These are phyloP conservation scores for Agrilus biguttatus DNA, from an alignment of 2,888 invertebrate genomes.

Conservation along the genomic window DNA sequence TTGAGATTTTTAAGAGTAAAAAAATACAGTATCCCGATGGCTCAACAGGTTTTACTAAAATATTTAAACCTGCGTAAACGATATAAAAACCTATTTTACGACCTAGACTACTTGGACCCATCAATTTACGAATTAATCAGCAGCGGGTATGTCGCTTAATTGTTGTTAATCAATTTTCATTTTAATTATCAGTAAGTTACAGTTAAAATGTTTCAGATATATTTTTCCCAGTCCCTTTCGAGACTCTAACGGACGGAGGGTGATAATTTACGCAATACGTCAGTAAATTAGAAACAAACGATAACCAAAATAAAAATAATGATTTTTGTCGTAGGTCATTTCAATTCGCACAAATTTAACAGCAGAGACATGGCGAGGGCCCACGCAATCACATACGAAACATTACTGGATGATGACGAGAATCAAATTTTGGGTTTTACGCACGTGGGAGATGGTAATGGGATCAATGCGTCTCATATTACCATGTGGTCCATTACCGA, in stretches of 20 bases:
- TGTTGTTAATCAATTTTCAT: neutral
- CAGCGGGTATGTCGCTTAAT: slow-evolving; percentile 38
- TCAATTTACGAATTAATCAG: slow-evolving; percentile 48
- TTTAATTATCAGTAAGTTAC: neutral
- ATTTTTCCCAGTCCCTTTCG: slow-evolving; percentile 60
- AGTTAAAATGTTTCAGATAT: slow-evolving; percentile 37
- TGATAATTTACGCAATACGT: slow-evolving; percentile 37
- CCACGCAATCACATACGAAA: slow-evolving; percentile 58
- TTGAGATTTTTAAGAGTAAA: slow-evolving; percentile 61
- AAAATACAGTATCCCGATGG: slow-evolving; percentile 66
- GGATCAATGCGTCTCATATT: slow-evolving; percentile 46
- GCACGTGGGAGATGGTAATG: slow-evolving; percentile 55
- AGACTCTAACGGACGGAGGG: slow-evolving; percentile 57
- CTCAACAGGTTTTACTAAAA: slow-evolving; percentile 62
- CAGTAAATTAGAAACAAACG: neutral
- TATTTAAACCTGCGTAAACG: slow-evolving; percentile 60
- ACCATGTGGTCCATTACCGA: slow-evolving; percentile 61
- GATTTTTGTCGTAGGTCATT: too few relatives aligned
- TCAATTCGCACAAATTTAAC: slow-evolving; percentile 46
- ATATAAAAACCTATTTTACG: slow-evolving; percentile 47
- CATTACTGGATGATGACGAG: slow-evolving; percentile 57
- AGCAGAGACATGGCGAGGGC: slow-evolving; percentile 57
- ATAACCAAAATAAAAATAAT: neutral
- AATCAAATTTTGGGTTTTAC: slow-evolving; percentile 63
- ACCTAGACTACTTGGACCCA: slow-evolving; percentile 49